These are phyloP conservation scores for Oegoconia quadripuncta DNA, from an alignment of 2,888 invertebrate genomes.

Conservation along the genomic window DNA sequence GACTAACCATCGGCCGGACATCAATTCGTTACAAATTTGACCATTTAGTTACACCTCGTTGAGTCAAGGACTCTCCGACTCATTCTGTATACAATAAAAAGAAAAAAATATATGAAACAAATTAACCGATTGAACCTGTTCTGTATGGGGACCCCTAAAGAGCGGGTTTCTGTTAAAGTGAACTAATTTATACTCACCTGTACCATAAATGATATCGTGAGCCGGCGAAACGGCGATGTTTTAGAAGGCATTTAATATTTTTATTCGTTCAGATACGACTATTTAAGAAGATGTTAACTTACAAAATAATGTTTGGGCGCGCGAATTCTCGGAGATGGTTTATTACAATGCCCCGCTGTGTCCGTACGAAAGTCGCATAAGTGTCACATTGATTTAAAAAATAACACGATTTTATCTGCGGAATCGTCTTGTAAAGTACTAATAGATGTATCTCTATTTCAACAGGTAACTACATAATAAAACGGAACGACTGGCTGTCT, in stretches of 20 bases:
- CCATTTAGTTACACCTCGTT: constrained; percentile 77
- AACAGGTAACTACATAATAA: constrained; percentile 14
- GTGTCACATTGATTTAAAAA: constrained; percentile 31
- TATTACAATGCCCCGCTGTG: constrained; percentile 38
- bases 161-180: constrained; percentile 66
- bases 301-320: constrained; percentile 43
- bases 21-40: constrained; percentile 74
- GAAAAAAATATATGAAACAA: constrained; percentile 61
- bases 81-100: constrained; percentile 64
- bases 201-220: constrained; percentile 67
- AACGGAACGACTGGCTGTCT: constrained; percentile 6
- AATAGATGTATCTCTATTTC: constrained; percentile 11
- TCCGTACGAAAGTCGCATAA: constrained; percentile 31
- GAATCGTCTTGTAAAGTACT: constrained; percentile 2
- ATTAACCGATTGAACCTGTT: constrained; percentile 75
- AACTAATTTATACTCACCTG: constrained; percentile 74
- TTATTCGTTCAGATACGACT: constrained; percentile 31
- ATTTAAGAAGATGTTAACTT: constrained; percentile 48
- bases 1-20: constrained; percentile 57
- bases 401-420: constrained; percentile 5
- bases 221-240: constrained; percentile 43
- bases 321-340: constrained; percentile 44
- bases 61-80: constrained; percentile 72
- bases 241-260: constrained; percentile 47
- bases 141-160: constrained; percentile 66